Conservation (phyloP, 2,888 invertebrate species). For the Drosophila paramelanica region DNA sequence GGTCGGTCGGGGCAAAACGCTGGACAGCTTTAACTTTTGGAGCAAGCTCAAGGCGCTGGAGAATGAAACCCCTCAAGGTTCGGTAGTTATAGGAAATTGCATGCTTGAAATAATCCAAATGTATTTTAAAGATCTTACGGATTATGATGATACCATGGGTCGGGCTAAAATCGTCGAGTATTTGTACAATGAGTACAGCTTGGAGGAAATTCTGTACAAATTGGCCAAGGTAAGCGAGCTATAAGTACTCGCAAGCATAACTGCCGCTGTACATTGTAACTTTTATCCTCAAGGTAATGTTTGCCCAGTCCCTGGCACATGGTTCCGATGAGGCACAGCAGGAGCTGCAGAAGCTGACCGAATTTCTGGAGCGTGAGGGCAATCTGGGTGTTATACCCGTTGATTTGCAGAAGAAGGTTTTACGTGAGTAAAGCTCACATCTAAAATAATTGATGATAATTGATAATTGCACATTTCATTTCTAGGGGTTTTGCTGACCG, state of each 20-base stretch:
- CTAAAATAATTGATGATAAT: neutral
- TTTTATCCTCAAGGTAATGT: constrained; percentile 87
- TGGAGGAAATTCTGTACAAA: constrained; percentile 93
- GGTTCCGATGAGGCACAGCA: constrained; percentile 90
- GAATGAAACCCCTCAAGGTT: constrained; percentile 69
- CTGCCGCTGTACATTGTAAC: neutral
- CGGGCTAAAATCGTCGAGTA: constrained; percentile 89
- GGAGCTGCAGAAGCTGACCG: constrained; percentile 90
- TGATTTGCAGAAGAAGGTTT: constrained; percentile 91
- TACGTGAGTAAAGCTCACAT: constrained; percentile 87
- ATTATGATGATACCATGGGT: constrained; percentile 90
- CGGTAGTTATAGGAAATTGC: neutral
- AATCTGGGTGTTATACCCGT: constrained; percentile 90
- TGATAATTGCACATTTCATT: neutral
- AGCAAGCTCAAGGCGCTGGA: constrained; percentile 82
- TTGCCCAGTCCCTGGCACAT: constrained; percentile 89
- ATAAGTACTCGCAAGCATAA: no score
- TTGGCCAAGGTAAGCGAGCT: constrained; percentile 88
- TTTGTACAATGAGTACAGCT: constrained; percentile 89
- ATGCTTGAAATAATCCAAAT: neutral
- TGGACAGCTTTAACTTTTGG: constrained; percentile 82
- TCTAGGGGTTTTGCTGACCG: constrained; percentile 90
- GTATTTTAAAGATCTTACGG: constrained; percentile 77
- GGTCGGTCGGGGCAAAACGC: constrained; percentile 63
- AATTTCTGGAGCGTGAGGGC: constrained; percentile 90